A percentile compares a stretch with the other conserved stretches of the same genome.
phyloP scores from a whole-genome alignment of 30 jellyfish, hydroid and myxozoan species.

The Turritopsis dohrnii region DNA sequence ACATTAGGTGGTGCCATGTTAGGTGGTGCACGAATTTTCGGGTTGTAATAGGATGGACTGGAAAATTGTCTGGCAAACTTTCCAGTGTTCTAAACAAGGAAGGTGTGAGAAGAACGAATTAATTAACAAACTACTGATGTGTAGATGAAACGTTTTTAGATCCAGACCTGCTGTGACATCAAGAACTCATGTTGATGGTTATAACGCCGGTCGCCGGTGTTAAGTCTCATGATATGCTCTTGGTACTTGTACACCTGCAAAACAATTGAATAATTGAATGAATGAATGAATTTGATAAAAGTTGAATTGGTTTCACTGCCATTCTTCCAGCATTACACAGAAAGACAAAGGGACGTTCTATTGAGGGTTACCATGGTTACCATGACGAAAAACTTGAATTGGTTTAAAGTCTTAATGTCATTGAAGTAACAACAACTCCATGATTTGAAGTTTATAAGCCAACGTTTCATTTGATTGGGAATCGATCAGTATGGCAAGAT shows the following conservation, averaged over 20 bases:
- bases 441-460: background rate
- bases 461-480: background rate
- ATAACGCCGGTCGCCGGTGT: constrained; percentile 69
- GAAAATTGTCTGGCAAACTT: constrained; percentile 31
- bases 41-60: constrained; percentile 41
- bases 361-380: no score
- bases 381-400: no score
- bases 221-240: constrained; percentile 95
- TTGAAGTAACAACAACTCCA: no score
- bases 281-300: background rate
- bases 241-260: constrained; percentile 87
- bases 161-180: constrained; percentile 60
- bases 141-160: background rate
- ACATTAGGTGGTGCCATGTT: constrained; percentile 9
- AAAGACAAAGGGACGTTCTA: no score
- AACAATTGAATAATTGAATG: background rate
- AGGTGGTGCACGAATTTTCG: constrained; percentile 24
- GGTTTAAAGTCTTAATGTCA: no score
- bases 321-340: no score
- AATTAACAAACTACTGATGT: no score
- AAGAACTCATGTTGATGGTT: constrained; percentile 58
- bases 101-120: background rate
- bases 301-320: background rate
- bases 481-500: background rate
- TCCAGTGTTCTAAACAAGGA: constrained; percentile 14